phyloP scores from a whole-genome alignment of 2,888 invertebrate species.

The Patella depressa region DNA sequence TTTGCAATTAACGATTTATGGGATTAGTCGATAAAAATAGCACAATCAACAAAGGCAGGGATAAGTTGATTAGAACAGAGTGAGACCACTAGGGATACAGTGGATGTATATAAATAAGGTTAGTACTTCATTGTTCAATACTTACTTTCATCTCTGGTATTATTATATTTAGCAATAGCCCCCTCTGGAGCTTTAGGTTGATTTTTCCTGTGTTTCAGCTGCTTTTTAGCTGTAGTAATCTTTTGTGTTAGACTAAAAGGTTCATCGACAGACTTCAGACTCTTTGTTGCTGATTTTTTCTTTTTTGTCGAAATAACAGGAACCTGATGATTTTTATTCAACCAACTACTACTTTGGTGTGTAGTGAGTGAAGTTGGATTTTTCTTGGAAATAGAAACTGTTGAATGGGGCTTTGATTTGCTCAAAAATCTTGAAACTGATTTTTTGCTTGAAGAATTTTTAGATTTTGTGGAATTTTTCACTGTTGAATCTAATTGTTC shows the following conservation, averaged over 20 bases:
- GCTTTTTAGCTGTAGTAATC: background rate
- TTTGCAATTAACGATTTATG: no score
- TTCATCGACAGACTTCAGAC: background rate
- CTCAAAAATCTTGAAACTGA: background rate
- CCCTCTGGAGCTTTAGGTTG: background rate
- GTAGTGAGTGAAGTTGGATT: no score
- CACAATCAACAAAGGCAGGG: no score
- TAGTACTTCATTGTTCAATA: no score
- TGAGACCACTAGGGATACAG: no score
- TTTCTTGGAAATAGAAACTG: no score
- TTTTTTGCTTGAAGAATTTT: background rate
- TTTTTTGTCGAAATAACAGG: background rate
- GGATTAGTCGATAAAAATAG: no score
- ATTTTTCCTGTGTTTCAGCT: background rate
- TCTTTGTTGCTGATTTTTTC: background rate
- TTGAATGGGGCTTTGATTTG: no score
- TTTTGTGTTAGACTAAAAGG: slow-evolving; percentile 3
- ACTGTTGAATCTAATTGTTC: background rate
- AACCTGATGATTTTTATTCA: no score
- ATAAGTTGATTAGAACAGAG: no score
- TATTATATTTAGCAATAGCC: background rate
- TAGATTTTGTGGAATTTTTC: background rate
- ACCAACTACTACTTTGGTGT: no score
- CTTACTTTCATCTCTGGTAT: background rate
- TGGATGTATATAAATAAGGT: no score